Evolutionary conservation across 2,797 vertebrate species (phyloP).

Genomic region (Paguma larvata): DNA sequence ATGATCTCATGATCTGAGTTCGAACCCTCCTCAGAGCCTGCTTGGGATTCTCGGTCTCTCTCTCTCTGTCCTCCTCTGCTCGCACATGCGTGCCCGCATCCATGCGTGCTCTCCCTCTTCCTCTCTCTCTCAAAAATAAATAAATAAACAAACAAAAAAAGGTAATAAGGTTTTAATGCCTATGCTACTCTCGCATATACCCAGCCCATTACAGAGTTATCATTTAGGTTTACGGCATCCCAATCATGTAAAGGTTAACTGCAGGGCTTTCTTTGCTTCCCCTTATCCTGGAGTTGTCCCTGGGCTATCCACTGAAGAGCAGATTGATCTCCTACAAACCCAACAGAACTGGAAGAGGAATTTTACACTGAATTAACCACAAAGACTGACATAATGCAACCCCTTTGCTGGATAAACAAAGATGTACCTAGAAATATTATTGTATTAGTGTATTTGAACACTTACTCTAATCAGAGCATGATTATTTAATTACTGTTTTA

Average conservation of each 20-base stretch:
- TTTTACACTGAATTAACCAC: neutral
- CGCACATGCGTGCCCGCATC: too few relatives aligned
- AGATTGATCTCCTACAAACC: neutral
- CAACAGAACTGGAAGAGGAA: neutral
- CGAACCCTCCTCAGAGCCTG: too few relatives aligned
- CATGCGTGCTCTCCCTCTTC: too few relatives aligned
- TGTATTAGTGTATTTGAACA: conserved; percentile 45
- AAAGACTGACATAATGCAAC: neutral
- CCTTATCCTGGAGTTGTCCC: neutral
- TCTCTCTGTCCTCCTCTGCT: too few relatives aligned
- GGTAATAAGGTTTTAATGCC: conserved; percentile 40
- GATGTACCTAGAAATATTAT: neutral
- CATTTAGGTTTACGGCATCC: conserved; percentile 38
- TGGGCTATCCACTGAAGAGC: neutral
- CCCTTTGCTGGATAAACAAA: neutral
- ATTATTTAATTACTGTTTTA: conserved; percentile 51
- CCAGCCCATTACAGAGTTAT: conserved; percentile 22
- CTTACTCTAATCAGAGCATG: conserved; percentile 50
- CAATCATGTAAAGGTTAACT: neutral
- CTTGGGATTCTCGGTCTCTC: too few relatives aligned
- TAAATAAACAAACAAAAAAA: neutral
- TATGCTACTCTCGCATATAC: neutral
- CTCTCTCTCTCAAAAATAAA: too few relatives aligned
- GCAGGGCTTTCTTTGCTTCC: neutral
- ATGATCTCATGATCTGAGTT: too few relatives aligned